Percentiles rank a stretch among this genome's conserved stretches.
These are phyloP conservation scores for Lepidothrix coronata DNA, from an alignment of 2,113 vertebrate genomes.

Conservation along the genomic window DNA sequence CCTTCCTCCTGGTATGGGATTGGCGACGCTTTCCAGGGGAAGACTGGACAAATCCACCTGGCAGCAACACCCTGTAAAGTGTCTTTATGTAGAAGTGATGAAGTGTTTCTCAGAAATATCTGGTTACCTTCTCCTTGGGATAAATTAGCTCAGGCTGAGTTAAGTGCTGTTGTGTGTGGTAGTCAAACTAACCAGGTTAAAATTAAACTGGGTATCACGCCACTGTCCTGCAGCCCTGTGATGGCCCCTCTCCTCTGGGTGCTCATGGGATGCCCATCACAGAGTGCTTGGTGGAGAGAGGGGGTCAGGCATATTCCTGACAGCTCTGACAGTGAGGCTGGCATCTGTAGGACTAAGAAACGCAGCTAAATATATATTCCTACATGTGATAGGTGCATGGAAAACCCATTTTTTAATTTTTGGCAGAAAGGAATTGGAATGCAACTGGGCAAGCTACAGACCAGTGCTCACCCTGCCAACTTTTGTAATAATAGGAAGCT, in stretches of 20 bases:
- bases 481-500: conserved; percentile 70
- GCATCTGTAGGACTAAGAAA: background rate
- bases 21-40: fast-evolving
- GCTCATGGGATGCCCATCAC: background rate
- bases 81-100: background rate
- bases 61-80: background rate
- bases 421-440: conserved; percentile 60
- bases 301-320: background rate
- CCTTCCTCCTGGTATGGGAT: fast-evolving
- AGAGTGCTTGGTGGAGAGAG: background rate
- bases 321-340: background rate
- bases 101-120: background rate
- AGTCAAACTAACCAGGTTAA: background rate
- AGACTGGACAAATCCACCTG: background rate
- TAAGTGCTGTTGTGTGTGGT: background rate
- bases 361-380: background rate
- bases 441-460: conserved; percentile 60
- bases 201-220: background rate
- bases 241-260: background rate
- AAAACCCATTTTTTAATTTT: conserved; percentile 62
- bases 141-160: background rate
- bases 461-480: conserved; percentile 38
- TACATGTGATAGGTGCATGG: conserved; percentile 56
- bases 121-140: background rate
- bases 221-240: background rate